Percentiles rank a stretch among this genome's conserved stretches.
Evolutionary conservation across 2,797 vertebrate genomes (phyloP).

Genomic region (Alcedo atthis): DNA sequence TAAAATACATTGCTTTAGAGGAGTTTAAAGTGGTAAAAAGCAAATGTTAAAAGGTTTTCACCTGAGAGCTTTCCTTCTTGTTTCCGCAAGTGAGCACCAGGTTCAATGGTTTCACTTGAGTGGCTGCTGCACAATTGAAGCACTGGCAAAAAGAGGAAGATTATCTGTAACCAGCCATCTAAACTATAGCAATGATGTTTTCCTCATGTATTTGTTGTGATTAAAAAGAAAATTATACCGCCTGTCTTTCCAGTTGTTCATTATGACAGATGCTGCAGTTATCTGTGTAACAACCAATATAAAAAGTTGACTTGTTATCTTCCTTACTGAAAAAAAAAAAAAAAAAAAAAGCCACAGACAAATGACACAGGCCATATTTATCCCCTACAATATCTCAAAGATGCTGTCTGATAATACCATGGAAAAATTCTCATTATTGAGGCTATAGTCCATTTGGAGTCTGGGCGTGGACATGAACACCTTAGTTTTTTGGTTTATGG

Average conservation of each 20-base stretch:
- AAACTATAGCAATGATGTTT: background rate
- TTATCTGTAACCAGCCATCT: background rate
- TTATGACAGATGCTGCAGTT: background rate
- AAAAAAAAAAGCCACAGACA: accelerated
- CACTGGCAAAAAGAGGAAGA: background rate
- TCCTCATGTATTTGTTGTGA: background rate
- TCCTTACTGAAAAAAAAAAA: background rate
- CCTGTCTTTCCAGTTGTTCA: background rate
- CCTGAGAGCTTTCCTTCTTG: background rate
- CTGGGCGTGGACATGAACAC: background rate
- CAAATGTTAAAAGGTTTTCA: background rate
- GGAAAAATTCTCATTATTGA: background rate
- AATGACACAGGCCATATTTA: background rate
- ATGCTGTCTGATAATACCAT: accelerated
- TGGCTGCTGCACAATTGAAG: background rate
- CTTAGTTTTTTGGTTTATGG: background rate
- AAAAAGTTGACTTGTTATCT: background rate
- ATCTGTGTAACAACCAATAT: background rate
- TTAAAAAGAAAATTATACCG: background rate
- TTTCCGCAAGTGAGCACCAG: background rate
- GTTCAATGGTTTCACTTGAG: background rate
- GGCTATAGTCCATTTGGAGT: background rate
- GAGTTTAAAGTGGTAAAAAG: background rate
- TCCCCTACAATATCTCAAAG: background rate
- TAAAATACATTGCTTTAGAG: background rate